Conservation (phyloP, 1,140 invertebrate genomes). For the Drosophila busckii region DNA sequence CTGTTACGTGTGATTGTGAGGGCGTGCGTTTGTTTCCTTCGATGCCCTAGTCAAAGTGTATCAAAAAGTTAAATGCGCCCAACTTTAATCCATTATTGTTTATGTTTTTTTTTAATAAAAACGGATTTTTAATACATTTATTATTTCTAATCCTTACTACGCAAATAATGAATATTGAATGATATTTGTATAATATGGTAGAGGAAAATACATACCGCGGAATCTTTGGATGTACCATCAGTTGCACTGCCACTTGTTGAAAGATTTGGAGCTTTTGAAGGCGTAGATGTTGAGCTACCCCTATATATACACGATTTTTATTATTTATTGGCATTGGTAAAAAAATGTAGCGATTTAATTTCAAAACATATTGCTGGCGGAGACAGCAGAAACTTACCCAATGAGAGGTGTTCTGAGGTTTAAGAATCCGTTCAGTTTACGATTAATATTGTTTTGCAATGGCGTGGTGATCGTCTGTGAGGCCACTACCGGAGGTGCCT, state of each 20-base stretch:
- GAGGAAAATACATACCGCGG: slow-evolving; percentile 42
- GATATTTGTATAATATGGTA: too few species aligned
- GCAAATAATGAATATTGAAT: too few species aligned
- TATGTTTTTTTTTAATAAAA: too few species aligned
- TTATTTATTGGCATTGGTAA: background rate
- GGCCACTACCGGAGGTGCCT: slow-evolving; percentile 46
- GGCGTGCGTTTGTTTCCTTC: too few species aligned
- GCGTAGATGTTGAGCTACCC: slow-evolving; percentile 80
- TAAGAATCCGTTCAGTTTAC: slow-evolving; percentile 85
- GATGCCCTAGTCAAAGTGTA: too few species aligned
- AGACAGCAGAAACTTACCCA: slow-evolving; percentile 79
- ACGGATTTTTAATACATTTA: slow-evolving; percentile 68
- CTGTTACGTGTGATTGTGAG: too few species aligned
- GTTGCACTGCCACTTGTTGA: slow-evolving; percentile 68
- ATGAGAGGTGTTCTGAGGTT: slow-evolving; percentile 89
- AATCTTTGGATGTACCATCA: slow-evolving; percentile 57
- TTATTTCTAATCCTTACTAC: too few species aligned
- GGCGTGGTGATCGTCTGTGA: slow-evolving; percentile 50
- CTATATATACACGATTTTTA: slow-evolving; percentile 1
- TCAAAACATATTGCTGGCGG: too few species aligned
- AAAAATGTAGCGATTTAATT: too few species aligned
- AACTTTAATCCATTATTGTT: too few species aligned
- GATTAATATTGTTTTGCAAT: slow-evolving; percentile 76
- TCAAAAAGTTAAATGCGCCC: too few species aligned
- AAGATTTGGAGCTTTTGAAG: slow-evolving; percentile 83